These are phyloP conservation scores for Catharus minimus DNA, from an alignment of 2,113 vertebrate genomes.

Conservation along the genomic window DNA sequence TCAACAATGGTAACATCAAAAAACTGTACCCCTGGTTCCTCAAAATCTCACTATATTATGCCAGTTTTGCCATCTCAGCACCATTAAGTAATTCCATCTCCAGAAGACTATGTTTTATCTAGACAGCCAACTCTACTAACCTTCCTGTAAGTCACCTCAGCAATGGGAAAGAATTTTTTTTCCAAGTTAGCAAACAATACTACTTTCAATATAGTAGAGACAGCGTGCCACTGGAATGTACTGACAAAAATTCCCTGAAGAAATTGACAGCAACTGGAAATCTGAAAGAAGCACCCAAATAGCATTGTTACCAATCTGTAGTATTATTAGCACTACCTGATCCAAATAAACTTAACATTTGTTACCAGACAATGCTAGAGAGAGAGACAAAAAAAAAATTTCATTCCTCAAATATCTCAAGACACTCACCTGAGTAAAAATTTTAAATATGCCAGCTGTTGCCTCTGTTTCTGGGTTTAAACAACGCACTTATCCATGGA, in stretches of 20 bases:
- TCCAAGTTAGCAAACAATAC: neutral
- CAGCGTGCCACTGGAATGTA: neutral
- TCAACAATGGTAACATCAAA: neutral
- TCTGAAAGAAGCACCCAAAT: neutral
- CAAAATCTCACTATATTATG: neutral
- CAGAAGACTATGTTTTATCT: neutral
- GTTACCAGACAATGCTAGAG: neutral
- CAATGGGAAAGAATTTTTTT: neutral
- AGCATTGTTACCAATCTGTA: neutral
- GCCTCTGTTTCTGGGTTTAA: neutral
- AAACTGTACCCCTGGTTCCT: neutral
- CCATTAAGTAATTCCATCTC: neutral
- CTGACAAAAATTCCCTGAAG: neutral
- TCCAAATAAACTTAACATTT: neutral
- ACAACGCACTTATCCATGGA: neutral
- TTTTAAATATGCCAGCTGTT: neutral
- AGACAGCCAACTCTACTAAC: neutral
- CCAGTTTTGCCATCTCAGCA: neutral
- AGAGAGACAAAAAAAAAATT: neutral
- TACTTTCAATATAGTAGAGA: neutral
- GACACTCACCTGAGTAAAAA: neutral
- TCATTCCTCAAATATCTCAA: neutral
- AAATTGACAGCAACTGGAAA: neutral
- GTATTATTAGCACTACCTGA: neutral
- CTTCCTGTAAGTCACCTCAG: neutral